Evolutionary conservation across 1,140 invertebrate genomes (phyloP).

Genomic region (Tetraneura akinire): DNA sequence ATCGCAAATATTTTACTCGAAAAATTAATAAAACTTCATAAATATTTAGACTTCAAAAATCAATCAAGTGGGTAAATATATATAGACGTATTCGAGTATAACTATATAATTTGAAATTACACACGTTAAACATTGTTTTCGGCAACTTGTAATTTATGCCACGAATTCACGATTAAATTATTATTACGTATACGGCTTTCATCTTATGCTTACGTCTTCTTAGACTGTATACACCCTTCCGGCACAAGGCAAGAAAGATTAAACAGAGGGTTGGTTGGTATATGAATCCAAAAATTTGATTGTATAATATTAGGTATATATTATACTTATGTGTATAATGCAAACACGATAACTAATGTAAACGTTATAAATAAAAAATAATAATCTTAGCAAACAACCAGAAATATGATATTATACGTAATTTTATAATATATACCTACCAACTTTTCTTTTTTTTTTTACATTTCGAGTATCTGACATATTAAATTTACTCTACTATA

Average conservation of each 20-base stretch:
- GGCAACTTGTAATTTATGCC: constrained; percentile 11
- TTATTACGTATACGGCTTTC: constrained; percentile 24
- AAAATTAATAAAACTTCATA: too few species aligned
- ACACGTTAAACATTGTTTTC: constrained; percentile 13
- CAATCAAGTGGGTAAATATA: constrained; percentile 9
- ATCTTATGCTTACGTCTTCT: not conserved
- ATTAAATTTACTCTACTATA: too few species aligned
- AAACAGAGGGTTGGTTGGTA: not conserved
- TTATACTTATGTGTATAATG: not conserved
- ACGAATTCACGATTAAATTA: constrained; percentile 39
- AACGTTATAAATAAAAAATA: constrained; percentile 6
- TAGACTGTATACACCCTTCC: constrained; percentile 21
- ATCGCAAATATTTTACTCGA: too few species aligned
- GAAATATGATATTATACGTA: not conserved
- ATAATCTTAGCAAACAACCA: not conserved
- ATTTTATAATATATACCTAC: too few species aligned
- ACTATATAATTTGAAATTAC: constrained; percentile 27
- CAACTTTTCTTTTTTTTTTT: too few species aligned
- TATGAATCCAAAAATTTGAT: not conserved
- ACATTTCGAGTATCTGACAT: too few species aligned
- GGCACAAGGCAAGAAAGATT: constrained; percentile 5
- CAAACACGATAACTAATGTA: not conserved
- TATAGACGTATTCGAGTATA: not conserved
- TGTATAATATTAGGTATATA: too few species aligned
- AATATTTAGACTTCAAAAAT: not conserved